Conservation (phyloP, 2,797 vertebrate genomes). For the Somateria mollissima region DNA sequence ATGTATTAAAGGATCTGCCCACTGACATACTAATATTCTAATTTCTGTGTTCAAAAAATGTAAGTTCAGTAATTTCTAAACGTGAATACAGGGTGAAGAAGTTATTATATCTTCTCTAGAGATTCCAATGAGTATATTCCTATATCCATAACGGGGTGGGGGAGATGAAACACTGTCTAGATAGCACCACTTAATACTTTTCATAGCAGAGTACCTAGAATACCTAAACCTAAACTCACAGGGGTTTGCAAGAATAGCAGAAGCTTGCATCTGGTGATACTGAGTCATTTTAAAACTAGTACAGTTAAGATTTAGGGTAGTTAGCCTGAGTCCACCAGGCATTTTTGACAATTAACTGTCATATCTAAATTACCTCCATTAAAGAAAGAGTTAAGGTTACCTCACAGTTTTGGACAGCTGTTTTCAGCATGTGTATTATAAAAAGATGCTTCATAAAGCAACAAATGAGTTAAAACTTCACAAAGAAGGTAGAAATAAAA, state of each 20-base stretch:
- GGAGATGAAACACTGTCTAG: neutral
- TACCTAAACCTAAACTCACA: neutral
- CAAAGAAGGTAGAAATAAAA: neutral
- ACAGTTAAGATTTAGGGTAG: neutral
- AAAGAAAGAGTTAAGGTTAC: neutral
- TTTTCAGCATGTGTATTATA: neutral
- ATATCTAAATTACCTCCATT: neutral
- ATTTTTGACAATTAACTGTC: neutral
- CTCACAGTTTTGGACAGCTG: neutral
- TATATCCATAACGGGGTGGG: neutral
- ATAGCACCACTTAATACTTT: neutral
- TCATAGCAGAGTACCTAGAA: neutral
- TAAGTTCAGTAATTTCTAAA: neutral
- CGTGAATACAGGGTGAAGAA: neutral
- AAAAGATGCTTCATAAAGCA: neutral
- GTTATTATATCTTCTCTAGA: neutral
- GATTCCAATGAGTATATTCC: neutral
- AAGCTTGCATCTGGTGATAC: neutral
- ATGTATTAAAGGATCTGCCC: neutral
- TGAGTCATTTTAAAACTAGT: neutral
- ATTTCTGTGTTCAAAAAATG: neutral
- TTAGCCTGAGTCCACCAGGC: neutral
- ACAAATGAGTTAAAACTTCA: neutral
- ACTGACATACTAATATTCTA: neutral
- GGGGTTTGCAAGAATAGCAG: neutral